Base-by-base conservation (phyloP, 1,140 invertebrate species). In the Babylonia areolata region DNA sequence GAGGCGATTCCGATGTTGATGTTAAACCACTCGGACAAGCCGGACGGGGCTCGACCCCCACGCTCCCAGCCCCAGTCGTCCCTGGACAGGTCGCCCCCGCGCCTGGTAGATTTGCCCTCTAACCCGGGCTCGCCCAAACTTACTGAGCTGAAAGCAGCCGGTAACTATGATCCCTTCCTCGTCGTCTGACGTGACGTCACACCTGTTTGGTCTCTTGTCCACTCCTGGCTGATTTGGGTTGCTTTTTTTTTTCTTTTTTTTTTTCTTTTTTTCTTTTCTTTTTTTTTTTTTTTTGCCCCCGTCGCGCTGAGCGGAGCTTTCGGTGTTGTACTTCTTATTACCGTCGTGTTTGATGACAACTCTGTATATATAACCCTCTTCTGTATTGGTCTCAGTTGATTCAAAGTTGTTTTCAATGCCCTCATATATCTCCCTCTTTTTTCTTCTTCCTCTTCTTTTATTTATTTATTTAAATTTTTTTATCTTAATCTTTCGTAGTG, bases 1-100 rank as follows among this genome's bases (percentile, higher is more conserved):
- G 94, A 95, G 89, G 92, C 93, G 39, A 94, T 95, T 75, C 94
- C 94, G 17, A 94, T 95, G 94, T 88, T 95, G 90, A 94, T 94
- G 94, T 88, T 95, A 79, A 95, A 94, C 88, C 94, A 94, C 86
- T 91, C 93, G 20, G 93, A 94, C 81, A 90, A 91, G 83, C 93
- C 94, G 84, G 91, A 92, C 39, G 81, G 88, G 87, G 73, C 39
- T 80, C 89, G 80, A 87, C 87, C 91, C 86, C 91, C 84, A 87
- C 90, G 78, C 28, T 79, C 82, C 28, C 90, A 81, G 33, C 69
- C 79, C 71, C 80, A 83, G 37, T n/a, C 87, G 54, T 81, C 89
- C 71, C 80, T 88, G 35, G 90, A 90, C 85, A 92, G 90, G 89
- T 88, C 89, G 85, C 88, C 91, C 79, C 93, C 91, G 39, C 89